A percentile compares a stretch with the other conserved stretches of the same genome.
Evolutionary conservation across 2,888 invertebrate species (phyloP).

Genomic region (Carabus problematicus): DNA sequence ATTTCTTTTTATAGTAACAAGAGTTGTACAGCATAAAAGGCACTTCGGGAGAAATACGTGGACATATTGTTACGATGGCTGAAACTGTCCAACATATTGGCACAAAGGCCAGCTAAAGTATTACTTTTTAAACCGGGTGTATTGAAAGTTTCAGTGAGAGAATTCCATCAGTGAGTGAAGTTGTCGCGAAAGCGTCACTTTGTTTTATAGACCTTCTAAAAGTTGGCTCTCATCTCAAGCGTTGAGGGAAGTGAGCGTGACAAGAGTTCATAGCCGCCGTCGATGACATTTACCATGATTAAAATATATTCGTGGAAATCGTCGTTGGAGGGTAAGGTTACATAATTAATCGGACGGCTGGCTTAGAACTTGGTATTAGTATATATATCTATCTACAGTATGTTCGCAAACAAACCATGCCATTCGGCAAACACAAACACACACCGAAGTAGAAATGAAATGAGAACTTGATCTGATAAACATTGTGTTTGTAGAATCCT

Average conservation of each 20-base stretch:
- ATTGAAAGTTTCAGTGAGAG: constrained; percentile 5
- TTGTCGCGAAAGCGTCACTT: neutral
- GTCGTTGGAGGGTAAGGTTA: constrained; percentile 17
- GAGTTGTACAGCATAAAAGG: neutral
- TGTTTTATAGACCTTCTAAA: constrained; percentile 8
- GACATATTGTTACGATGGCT: too few species aligned
- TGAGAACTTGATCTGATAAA: constrained; percentile 24
- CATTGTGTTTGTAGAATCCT: too few species aligned
- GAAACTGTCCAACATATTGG: too few species aligned
- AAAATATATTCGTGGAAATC: constrained; percentile 13
- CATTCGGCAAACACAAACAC: constrained; percentile 26
- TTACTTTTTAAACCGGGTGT: constrained; percentile 20
- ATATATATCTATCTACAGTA: too few species aligned
- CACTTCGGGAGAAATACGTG: too few species aligned
- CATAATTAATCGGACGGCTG: constrained; percentile 14
- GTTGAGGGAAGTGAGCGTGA: too few species aligned
- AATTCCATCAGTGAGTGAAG: constrained; percentile 8
- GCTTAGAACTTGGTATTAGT: too few species aligned
- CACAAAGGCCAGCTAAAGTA: neutral
- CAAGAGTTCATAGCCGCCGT: neutral
- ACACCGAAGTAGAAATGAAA: constrained; percentile 5
- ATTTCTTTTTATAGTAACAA: neutral
- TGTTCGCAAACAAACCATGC: constrained; percentile 14
- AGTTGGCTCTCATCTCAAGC: neutral
- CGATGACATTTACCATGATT: constrained; percentile 30